Evolutionary conservation across 2,113 vertebrate genomes (phyloP), one percentile per base, ranked within the genome.

Genomic region (Saimiri boliviensis): DNA sequence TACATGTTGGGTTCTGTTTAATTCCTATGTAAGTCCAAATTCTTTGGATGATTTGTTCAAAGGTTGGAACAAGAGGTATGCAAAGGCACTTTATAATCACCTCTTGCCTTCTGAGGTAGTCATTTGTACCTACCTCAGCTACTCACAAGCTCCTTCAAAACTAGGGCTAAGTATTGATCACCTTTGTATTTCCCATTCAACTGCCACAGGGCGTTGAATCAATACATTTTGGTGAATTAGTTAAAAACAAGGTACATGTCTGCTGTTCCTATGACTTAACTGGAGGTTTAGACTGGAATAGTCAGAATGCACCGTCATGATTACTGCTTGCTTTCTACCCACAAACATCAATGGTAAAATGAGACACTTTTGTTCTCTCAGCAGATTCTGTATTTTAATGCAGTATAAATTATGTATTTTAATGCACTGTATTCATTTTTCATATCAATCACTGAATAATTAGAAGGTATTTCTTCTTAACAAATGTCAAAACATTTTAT

Each of bases 381-480:
- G 19, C 11, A 54, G 87, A 21, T n/a, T 74, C 54, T 12, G 1
- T 87, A 23, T 76, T 80, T 97, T 71, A 93, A 87, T 86, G 13
- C 6, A 32, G 54, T 21, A 35, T 54, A 77, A 95, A 52, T 79
- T 68, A 54, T 16, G 1, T 87, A 30, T 71, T 79, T 97, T 66
- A 93, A 81, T 89, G 13, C 6, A 40, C 56, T 17, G 20, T 66
- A 82, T 96, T 95, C 37, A 35, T 76, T 87, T 66, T 86, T 87
- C 40, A 10, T 60, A 85, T 56, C 71, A 73, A 10, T 76, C 11
- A 23, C 52, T 20, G 52, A 89, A 37, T 80, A 92, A 68, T 68
- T 80, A 81, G 70, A 82, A 80, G 23, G n/a, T 42, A 81, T 66
- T 85, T 97, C 27, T 86, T 92, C 94, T 86, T 93, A 73, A 60